Percentiles rank a stretch among this genome's conserved stretches.
Evolutionary conservation across 2,888 invertebrate species (phyloP).

Genomic region (Girardia tigrina): DNA sequence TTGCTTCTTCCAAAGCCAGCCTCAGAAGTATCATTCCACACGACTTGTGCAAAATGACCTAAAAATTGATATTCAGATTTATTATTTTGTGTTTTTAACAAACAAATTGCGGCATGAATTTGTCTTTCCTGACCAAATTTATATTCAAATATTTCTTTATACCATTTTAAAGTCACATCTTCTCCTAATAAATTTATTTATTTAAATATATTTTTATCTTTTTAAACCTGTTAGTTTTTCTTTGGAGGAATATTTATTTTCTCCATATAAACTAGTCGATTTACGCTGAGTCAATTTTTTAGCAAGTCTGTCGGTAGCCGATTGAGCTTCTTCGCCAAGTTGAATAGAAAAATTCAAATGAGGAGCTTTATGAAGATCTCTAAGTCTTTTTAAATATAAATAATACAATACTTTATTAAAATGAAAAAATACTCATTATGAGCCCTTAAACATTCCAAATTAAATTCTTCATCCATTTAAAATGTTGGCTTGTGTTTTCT

Average conservation of each 20-base stretch:
- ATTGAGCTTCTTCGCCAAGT: neutral
- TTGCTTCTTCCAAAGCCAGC: neutral
- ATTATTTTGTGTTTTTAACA: neutral
- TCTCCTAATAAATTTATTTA: neutral
- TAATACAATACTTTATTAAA: neutral
- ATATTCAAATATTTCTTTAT: neutral
- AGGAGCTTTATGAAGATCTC: neutral
- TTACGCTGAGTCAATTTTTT: neutral
- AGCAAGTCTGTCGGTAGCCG: neutral
- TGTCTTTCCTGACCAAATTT: conserved; percentile 15
- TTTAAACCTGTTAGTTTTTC: neutral
- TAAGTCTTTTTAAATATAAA: neutral
- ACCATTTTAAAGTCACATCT: neutral
- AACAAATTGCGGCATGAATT: neutral
- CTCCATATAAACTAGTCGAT: neutral
- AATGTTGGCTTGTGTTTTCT: too few species aligned
- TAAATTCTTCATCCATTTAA: conserved; percentile 9
- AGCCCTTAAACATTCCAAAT: neutral
- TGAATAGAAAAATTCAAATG: neutral
- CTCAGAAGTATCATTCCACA: neutral
- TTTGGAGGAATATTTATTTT: neutral
- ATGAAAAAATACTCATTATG: neutral
- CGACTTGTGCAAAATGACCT: neutral
- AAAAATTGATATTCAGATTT: neutral
- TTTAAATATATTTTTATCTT: neutral